Evolutionary conservation across 2,113 vertebrate genomes (phyloP).

Genomic region (Arizona elegans): DNA sequence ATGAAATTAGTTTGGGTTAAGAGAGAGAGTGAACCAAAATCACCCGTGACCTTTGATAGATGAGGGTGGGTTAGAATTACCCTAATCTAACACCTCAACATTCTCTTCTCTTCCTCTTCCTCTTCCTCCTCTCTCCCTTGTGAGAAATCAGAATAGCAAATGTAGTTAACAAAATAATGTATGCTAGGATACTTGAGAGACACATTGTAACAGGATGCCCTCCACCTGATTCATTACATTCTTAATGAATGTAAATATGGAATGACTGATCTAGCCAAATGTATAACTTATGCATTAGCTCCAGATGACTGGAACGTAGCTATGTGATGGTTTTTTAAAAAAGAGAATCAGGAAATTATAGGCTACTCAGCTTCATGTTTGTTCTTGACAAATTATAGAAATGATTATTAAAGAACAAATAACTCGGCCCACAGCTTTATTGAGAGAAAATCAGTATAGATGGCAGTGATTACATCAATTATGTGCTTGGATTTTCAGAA

Average conservation of each 20-base stretch:
- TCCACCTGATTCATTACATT: neutral
- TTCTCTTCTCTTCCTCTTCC: neutral
- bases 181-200: neutral
- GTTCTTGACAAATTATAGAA: neutral
- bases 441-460: neutral
- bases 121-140: neutral
- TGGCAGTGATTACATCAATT: neutral
- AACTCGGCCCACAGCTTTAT: neutral
- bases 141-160: neutral
- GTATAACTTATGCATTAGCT: neutral
- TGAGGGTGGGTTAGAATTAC: neutral
- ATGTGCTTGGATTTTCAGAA: neutral
- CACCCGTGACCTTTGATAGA: neutral
- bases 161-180: neutral
- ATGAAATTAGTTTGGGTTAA: neutral
- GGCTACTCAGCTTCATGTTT: neutral
- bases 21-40: neutral
- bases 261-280: neutral
- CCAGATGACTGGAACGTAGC: neutral
- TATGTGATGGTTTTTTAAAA: neutral
- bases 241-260: neutral
- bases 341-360: neutral
- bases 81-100: neutral
- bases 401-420: neutral
- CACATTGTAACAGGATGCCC: neutral